A percentile compares a stretch with the other conserved stretches of the same genome.
Evolutionary conservation across 2,888 invertebrate genomes (phyloP).

Genomic region (Drosophila maculinotata): DNA sequence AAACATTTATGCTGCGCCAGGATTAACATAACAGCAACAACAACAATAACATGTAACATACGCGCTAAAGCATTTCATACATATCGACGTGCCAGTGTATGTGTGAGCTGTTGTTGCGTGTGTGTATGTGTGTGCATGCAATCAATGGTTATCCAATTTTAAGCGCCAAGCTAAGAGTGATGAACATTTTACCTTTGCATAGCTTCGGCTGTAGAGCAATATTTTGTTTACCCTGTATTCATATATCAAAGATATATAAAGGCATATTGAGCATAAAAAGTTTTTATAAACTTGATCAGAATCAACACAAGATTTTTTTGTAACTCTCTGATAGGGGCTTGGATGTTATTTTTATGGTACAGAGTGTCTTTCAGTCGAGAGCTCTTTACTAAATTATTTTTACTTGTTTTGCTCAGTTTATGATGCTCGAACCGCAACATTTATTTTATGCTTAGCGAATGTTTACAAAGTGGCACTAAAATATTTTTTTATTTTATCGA

Average conservation of each 20-base stretch:
- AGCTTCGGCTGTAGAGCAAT: not conserved
- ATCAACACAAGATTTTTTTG: not conserved
- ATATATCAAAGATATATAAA: too few relatives aligned
- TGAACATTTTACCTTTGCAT: constrained; percentile 52
- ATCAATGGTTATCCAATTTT: constrained; percentile 75
- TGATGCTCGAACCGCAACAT: not conserved
- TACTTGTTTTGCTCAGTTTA: too few relatives aligned
- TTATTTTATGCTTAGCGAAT: not conserved
- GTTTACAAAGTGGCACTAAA: not conserved
- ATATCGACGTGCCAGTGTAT: constrained; percentile 4
- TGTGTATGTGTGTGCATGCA: constrained; percentile 44
- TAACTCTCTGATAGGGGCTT: not conserved
- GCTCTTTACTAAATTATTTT: not conserved
- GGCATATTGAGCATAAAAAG: too few relatives aligned
- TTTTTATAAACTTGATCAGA: not conserved
- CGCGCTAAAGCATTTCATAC: constrained; percentile 15
- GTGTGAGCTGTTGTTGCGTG: constrained; percentile 17
- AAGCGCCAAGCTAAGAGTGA: constrained; percentile 33
- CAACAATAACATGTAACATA: constrained; percentile 32
- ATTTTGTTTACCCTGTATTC: not conserved
- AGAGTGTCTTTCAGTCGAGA: not conserved
- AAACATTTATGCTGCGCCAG: constrained; percentile 66
- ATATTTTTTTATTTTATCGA: not conserved
- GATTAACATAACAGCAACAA: constrained; percentile 65
- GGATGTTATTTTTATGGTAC: not conserved